phyloP scores from a whole-genome alignment of 2,797 vertebrate species.

The Melopsittacus undulatus region DNA sequence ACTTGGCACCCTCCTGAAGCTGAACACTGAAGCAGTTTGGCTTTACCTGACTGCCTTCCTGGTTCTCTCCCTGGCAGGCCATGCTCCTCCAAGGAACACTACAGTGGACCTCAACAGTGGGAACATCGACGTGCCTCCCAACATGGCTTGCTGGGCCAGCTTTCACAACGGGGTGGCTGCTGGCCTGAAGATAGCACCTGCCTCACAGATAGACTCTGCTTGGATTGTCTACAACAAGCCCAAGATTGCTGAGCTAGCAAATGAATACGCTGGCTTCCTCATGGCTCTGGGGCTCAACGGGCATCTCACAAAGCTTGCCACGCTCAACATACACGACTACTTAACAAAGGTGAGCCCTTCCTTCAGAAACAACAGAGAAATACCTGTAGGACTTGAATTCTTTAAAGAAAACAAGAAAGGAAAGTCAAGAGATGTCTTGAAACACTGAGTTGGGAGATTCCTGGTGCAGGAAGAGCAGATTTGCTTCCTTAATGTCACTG shows the following conservation, averaged over 20 bases:
- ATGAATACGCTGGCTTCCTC: conserved; percentile 97
- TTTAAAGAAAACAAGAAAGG: background rate
- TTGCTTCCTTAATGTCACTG: fast-evolving
- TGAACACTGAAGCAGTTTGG: background rate
- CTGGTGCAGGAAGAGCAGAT: background rate
- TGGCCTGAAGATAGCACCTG: conserved; percentile 94
- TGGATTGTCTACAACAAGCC: conserved; percentile 99
- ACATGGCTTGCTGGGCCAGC: conserved; percentile 98
- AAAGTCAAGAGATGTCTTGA: background rate
- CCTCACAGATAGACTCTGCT: conserved; percentile 95
- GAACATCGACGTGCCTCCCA: conserved; percentile 96
- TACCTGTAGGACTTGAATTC: background rate
- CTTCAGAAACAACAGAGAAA: background rate
- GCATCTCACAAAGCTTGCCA: conserved; percentile 95
- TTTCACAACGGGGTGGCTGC: conserved; percentile 98
- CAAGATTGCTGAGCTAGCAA: conserved; percentile 92
- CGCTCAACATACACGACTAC: conserved; percentile 96
- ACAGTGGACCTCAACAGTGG: conserved; percentile 96
- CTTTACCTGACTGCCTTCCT: background rate
- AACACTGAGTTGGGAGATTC: background rate
- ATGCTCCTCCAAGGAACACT: conserved; percentile 93
- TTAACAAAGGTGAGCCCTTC: conserved; percentile 88
- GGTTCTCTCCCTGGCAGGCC: conserved; percentile 75
- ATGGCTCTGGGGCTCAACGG: conserved; percentile 97
- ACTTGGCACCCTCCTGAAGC: background rate